These are phyloP conservation scores for Cheilosia urbana DNA, from an alignment of 2,888 invertebrate genomes.

Conservation along the genomic window DNA sequence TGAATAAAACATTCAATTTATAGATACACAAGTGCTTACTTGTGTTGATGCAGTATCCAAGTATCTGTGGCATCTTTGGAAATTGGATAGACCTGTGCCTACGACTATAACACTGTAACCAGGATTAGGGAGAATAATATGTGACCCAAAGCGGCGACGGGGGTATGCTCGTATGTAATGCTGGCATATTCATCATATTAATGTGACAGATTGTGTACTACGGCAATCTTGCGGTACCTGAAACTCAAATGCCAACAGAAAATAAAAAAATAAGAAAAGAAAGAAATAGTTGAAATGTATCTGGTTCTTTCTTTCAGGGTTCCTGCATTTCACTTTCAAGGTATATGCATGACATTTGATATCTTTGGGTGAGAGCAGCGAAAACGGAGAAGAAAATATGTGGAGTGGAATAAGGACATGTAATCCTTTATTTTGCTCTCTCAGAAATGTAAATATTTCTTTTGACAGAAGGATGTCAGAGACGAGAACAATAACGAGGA, in stretches of 20 bases:
- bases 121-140: constrained; percentile 8
- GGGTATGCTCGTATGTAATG: constrained; percentile 11
- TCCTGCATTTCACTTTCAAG: constrained; percentile 23
- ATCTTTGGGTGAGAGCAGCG: constrained; percentile 22
- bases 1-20: constrained; percentile 62
- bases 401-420: constrained; percentile 15
- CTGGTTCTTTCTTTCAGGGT: background rate
- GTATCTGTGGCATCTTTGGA: constrained; percentile 18
- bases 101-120: background rate
- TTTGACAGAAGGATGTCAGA: constrained; percentile 6
- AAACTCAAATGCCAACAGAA: background rate
- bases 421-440: constrained; percentile 19
- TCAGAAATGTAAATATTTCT: constrained; percentile 32
- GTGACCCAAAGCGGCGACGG: background rate
- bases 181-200: constrained; percentile 59
- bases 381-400: background rate
- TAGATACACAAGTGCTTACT: constrained; percentile 28
- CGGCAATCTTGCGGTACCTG: constrained; percentile 38
- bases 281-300: constrained; percentile 36
- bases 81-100: background rate
- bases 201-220: constrained; percentile 57
- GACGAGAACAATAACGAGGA: constrained; percentile 13
- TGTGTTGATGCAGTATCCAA: constrained; percentile 19
- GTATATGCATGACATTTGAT: constrained; percentile 50
- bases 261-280: too few species aligned